These are phyloP conservation scores for Chaetodon trifasciatus DNA, from an alignment of 2,797 vertebrate species.

Conservation along the genomic window DNA sequence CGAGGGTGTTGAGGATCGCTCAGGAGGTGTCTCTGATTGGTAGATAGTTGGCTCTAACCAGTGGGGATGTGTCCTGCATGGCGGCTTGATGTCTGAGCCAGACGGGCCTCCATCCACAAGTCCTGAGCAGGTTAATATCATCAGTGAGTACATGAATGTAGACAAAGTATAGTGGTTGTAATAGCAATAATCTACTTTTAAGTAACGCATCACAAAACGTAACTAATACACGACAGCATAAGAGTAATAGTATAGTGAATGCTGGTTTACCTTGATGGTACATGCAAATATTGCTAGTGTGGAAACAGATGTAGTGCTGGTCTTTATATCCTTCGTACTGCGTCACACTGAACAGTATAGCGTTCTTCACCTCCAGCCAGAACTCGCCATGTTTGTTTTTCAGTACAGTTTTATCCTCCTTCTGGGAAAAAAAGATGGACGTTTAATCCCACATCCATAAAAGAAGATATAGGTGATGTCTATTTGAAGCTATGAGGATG, in stretches of 20 bases:
- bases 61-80: constrained; percentile 91
- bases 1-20: constrained; percentile 83
- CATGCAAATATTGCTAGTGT: constrained; percentile 91
- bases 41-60: constrained; percentile 97
- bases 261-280: constrained; percentile 93
- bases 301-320: constrained; percentile 96
- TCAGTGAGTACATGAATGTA: background rate
- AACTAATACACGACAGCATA: background rate
- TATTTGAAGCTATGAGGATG: background rate
- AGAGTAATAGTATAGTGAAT: background rate
- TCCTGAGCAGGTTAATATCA: constrained; percentile 78
- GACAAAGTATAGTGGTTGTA: background rate
- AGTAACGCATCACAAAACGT: background rate
- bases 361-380: constrained; percentile 93
- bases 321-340: constrained; percentile 96
- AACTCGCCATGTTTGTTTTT: constrained; percentile 95
- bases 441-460: background rate
- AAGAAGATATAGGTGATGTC: background rate
- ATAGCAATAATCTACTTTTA: background rate
- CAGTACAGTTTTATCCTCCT: constrained; percentile 87
- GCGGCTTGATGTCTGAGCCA: constrained; percentile 88
- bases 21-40: constrained; percentile 89
- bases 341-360: constrained; percentile 93
- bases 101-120: constrained; percentile 87
- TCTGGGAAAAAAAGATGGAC: constrained; percentile 73